Conservation (phyloP, 2,888 invertebrate genomes). For the Drosophila limbata region DNA sequence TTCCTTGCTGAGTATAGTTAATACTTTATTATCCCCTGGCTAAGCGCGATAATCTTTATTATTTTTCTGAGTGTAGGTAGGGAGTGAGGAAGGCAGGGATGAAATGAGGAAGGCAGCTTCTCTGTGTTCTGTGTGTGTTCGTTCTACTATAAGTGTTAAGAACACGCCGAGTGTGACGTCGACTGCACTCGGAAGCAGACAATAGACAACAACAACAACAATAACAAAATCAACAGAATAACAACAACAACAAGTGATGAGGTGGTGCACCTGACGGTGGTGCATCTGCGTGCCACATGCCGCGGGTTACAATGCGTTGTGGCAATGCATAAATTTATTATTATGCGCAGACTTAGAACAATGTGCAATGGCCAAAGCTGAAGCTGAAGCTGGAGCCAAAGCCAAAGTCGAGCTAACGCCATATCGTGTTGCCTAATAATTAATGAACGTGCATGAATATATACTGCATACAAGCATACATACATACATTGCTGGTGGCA, state of each 20-base stretch:
- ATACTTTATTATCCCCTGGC: no score
- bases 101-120: not conserved
- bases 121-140: constrained; percentile 58
- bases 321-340: constrained; percentile 74
- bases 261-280: constrained; percentile 8
- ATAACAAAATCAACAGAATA: constrained; percentile 19
- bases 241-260: constrained; percentile 24
- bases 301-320: constrained; percentile 71
- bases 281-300: constrained; percentile 71
- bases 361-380: constrained; percentile 45
- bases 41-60: no score
- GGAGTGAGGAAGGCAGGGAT: not conserved
- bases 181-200: constrained; percentile 75
- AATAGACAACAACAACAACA: constrained; percentile 50
- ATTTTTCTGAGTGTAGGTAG: not conserved
- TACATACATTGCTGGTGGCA: constrained; percentile 22
- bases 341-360: constrained; percentile 80
- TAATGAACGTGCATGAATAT: constrained; percentile 65
- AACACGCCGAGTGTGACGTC: constrained; percentile 79
- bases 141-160: constrained; percentile 80
- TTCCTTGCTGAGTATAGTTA: no score
- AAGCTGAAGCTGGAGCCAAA: not conserved
- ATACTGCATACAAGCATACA: constrained; percentile 3
- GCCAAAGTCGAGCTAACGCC: constrained; percentile 48
- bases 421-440: constrained; percentile 78